Evolutionary conservation across 2,888 invertebrate species (phyloP).

Genomic region (Hybos culiciformis): DNA sequence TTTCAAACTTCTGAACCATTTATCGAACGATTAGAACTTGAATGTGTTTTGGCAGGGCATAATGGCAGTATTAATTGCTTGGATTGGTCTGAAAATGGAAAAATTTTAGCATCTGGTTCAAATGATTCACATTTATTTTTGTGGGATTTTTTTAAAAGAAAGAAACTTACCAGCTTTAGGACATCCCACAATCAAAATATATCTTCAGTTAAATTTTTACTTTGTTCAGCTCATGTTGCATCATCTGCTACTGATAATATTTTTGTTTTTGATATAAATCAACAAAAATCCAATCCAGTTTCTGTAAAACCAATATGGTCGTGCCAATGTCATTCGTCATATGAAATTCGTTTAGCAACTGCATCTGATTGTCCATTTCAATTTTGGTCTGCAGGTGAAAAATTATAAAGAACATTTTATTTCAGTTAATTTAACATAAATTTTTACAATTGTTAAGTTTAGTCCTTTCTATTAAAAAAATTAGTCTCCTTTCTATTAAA

Average conservation of each 20-base stretch:
- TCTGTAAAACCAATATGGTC: conserved; percentile 44
- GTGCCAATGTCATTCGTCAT: conserved; percentile 72
- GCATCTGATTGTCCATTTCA: conserved; percentile 70
- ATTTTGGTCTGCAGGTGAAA: conserved; percentile 93
- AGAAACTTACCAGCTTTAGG: conserved; percentile 54
- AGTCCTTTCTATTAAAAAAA: no score
- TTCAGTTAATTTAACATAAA: no score
- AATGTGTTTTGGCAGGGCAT: conserved; percentile 77
- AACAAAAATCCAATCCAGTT: no score
- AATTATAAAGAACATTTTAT: no score
- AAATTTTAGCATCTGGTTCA: conserved; percentile 76
- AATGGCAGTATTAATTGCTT: conserved; percentile 95
- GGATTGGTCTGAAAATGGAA: conserved; percentile 83
- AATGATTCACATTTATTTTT: conserved; percentile 87
- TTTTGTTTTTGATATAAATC: conserved; percentile 42
- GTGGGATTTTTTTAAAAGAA: conserved; percentile 85
- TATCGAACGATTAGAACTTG: conserved; percentile 52
- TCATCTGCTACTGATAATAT: conserved; percentile 56
- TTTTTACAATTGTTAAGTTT: no score
- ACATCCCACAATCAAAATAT: conserved; percentile 93
- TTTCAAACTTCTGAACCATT: conserved; percentile 12
- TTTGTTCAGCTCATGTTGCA: conserved; percentile 38
- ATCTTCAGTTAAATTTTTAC: conserved; percentile 73
- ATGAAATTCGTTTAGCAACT: conserved; percentile 85
- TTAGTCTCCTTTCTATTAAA: no score